Conservation (phyloP, 1,140 invertebrate genomes). For the Micrasema minimum region DNA sequence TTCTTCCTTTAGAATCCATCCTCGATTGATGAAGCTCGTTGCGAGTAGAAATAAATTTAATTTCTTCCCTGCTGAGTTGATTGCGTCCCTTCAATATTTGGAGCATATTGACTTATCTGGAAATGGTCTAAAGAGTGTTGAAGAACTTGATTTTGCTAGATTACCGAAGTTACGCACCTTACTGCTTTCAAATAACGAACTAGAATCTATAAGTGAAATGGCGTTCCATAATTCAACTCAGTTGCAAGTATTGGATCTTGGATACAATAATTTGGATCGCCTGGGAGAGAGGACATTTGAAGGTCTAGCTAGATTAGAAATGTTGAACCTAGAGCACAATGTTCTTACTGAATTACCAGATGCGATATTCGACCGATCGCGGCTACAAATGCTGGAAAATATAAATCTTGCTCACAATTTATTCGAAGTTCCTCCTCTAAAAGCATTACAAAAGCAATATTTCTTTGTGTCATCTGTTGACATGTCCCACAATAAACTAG, state of each 20-base stretch:
- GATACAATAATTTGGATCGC: slow-evolving; percentile 78
- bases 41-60: slow-evolving; percentile 81
- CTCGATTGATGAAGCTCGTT: slow-evolving; percentile 74
- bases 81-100: slow-evolving; percentile 78
- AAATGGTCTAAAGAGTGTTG: slow-evolving; percentile 81
- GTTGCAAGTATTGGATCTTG: slow-evolving; percentile 82
- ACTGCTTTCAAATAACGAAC: slow-evolving; percentile 76
- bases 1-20: slow-evolving; percentile 85
- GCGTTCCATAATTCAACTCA: slow-evolving; percentile 92
- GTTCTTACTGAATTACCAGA: slow-evolving; percentile 79
- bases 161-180: slow-evolving; percentile 77
- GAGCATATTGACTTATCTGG: slow-evolving; percentile 79
- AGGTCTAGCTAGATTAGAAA: slow-evolving; percentile 79
- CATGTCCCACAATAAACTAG: slow-evolving; percentile 81
- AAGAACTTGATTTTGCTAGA: slow-evolving; percentile 86
- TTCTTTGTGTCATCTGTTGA: slow-evolving; percentile 83
- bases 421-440: slow-evolving; percentile 81
- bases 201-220: slow-evolving; percentile 85
- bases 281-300: slow-evolving; percentile 85
- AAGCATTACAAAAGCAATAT: slow-evolving; percentile 83
- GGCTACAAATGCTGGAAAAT: slow-evolving; percentile 82
- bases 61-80: slow-evolving; percentile 84
- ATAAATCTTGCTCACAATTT: slow-evolving; percentile 83
- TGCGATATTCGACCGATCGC: slow-evolving; percentile 83
- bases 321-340: slow-evolving; percentile 81